phyloP scores from a whole-genome alignment of 1,140 invertebrate genomes.

The Gerris buenoi region DNA sequence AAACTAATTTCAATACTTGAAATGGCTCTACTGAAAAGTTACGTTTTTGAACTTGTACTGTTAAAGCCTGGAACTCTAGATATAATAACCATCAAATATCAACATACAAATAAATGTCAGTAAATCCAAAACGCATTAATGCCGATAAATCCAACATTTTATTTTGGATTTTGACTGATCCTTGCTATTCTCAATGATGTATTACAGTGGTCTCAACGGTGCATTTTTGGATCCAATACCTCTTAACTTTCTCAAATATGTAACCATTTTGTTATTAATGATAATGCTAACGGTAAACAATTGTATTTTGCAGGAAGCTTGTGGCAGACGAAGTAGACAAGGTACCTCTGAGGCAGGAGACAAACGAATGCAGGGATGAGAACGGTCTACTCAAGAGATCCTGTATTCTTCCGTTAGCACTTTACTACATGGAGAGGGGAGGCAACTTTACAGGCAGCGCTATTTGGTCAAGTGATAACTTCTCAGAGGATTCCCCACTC shows the following conservation, averaged over 20 bases:
- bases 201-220: neutral
- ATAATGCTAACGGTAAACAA: neutral
- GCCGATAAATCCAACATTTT: no score
- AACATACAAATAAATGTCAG: no score
- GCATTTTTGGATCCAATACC: neutral
- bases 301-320: neutral
- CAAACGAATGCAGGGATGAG: neutral
- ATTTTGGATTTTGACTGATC: no score
- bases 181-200: neutral
- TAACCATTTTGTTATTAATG: neutral
- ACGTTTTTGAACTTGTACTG: no score
- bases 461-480: no score
- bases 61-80: no score
- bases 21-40: no score
- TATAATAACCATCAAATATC: no score
- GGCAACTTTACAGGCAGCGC: constrained; percentile 6
- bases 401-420: neutral
- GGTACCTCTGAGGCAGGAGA: neutral
- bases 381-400: neutral
- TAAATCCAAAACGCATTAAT: no score
- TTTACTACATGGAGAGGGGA: constrained; percentile 8
- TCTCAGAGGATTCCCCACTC: no score
- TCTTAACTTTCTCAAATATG: neutral
- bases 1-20: no score
- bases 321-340: neutral